phyloP scores from a whole-genome alignment of 2,113 vertebrate species.

The Tylochromis polylepis region DNA sequence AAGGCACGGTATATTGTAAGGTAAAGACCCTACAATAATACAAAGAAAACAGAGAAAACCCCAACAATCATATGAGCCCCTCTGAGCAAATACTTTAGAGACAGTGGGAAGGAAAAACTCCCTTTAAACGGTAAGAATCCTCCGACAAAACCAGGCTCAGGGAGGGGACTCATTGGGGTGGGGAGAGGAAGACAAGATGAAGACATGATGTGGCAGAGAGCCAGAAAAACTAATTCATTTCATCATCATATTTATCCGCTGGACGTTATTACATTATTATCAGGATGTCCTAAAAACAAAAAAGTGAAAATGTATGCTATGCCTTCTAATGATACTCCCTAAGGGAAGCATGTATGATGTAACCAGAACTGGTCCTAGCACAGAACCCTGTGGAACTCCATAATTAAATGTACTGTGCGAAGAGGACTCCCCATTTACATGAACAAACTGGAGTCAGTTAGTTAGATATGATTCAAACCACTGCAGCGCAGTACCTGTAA shows the following conservation, averaged over 20 bases:
- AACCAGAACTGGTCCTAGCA: background rate
- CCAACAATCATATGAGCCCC: background rate
- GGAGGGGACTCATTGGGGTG: background rate
- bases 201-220: background rate
- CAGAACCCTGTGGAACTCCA: background rate
- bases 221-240: background rate
- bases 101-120: background rate
- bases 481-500: accelerated
- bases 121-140: background rate
- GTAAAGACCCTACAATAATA: no score
- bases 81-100: background rate
- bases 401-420: background rate
- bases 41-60: background rate
- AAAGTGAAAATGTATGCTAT: background rate
- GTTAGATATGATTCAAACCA: background rate
- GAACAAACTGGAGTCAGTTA: background rate
- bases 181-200: accelerated
- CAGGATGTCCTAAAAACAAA: background rate
- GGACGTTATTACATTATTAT: background rate
- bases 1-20: background rate
- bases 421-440: background rate
- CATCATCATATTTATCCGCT: background rate
- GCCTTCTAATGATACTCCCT: background rate
- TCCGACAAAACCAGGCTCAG: accelerated
- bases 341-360: background rate